These are phyloP conservation scores for Oscheius onirici DNA, from an alignment of 2,888 invertebrate species.

Conservation along the genomic window DNA sequence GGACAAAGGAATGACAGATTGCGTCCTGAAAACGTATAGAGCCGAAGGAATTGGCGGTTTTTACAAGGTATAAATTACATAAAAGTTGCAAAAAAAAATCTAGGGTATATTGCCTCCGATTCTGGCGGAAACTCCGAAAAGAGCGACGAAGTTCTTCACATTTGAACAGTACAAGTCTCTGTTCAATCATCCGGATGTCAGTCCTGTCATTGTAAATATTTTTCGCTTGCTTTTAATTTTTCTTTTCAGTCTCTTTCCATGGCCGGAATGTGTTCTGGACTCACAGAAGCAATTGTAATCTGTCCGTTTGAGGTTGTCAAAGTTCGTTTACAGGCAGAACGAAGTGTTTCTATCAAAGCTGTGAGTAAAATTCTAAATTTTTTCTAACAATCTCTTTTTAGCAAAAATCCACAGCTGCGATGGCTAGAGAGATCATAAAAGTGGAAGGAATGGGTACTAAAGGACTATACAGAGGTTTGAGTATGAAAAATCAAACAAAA, in stretches of 20 bases:
- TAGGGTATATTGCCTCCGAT: constrained; percentile 93
- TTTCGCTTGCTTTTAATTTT: neutral
- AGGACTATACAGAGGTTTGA: constrained; percentile 55
- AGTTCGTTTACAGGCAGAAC: constrained; percentile 75
- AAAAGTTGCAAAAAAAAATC: neutral
- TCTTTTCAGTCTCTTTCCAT: constrained; percentile 77
- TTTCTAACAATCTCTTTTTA: no score
- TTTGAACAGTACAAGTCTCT: constrained; percentile 91
- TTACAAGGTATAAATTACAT: constrained; percentile 47
- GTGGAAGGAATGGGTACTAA: constrained; percentile 81
- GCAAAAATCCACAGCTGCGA: constrained; percentile 80
- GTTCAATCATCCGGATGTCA: constrained; percentile 78
- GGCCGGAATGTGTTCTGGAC: constrained; percentile 85
- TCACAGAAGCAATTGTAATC: constrained; percentile 89
- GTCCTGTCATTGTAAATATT: constrained; percentile 46
- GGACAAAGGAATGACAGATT: constrained; percentile 82
- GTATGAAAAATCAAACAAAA: neutral
- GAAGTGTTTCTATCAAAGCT: constrained; percentile 42
- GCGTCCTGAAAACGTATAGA: constrained; percentile 87
- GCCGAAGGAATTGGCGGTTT: constrained; percentile 79
- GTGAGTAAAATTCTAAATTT: no score
- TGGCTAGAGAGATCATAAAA: constrained; percentile 83
- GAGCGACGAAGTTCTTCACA: constrained; percentile 91
- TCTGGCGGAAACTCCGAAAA: constrained; percentile 90
- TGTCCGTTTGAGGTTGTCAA: constrained; percentile 96